Base-by-base conservation (phyloP, 1,140 invertebrate genomes). In the Leptinotarsa undecemlineata region DNA sequence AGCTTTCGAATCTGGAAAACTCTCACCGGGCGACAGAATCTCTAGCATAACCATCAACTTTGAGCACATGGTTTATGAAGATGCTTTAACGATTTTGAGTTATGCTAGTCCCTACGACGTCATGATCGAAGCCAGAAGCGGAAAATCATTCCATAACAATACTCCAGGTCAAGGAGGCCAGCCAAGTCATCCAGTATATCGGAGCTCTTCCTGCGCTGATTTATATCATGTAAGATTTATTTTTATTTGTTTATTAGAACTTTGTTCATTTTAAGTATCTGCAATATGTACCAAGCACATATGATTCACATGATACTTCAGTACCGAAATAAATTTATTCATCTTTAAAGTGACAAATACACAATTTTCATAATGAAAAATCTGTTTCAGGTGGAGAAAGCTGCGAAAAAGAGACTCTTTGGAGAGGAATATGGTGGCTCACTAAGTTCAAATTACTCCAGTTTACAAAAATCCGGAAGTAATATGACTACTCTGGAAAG, bases 21-120 rank as follows among this genome's bases (percentile, higher is more conserved):
- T 97, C 79, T 90, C 92, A 86, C 90, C 93, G 84, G 95, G 95
- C 75, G 95, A 97, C 85, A 90, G 93, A 64, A 95, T 98, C 72
- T 89, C 92, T 72, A 92, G 91, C 77, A 91, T 97, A 47, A 94
- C 92, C 48, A 94, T 97, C 26, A 94, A 92, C 75, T 95, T 96
- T 82, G 89, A 92, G 60, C 94, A 93, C 72, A 96, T 96, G 87
- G 94, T 96, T 0, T 92, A 94, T 82, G 95, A 97, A 85, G 96
- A 98, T 81, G 96, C 96, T 0, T 84, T 96, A 51, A 93, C 94
- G 1, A 95, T 98, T 75, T 86, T 98, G 4, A 95, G 94, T 71
- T 95, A 96, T 75, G 95, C 95, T 2, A 96, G 95, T n/a, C 95
- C 95, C 0, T 97, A 97, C 81, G 94, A 95, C 77, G 92, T 96